Evolutionary conservation across 1,140 invertebrate genomes (phyloP).

Genomic region (Monochamus saltuarius): DNA sequence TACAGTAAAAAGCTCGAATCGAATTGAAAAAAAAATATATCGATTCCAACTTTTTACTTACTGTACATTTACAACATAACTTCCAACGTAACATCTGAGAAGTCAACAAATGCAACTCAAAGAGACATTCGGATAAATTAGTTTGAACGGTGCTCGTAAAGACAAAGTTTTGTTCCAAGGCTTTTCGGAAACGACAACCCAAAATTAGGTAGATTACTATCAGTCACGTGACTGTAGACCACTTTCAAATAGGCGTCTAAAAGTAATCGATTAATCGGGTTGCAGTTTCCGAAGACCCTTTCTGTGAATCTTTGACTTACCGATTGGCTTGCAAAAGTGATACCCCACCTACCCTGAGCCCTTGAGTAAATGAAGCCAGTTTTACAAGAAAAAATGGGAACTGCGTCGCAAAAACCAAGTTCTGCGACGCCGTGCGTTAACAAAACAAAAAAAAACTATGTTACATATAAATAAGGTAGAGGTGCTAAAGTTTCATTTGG

Average conservation of each 20-base stretch:
- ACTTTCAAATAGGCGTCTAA: too few species aligned
- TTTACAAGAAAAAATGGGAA: slow-evolving; percentile 14
- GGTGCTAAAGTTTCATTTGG: neutral
- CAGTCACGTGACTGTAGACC: too few species aligned
- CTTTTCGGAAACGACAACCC: too few species aligned
- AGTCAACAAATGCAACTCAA: slow-evolving; percentile 11
- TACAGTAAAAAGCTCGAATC: slow-evolving; percentile 17
- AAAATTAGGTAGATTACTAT: too few species aligned
- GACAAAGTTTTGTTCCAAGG: too few species aligned
- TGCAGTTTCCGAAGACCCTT: too few species aligned
- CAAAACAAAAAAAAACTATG: too few species aligned
- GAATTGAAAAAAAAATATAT: slow-evolving; percentile 1
- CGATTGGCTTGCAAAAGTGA: slow-evolving; percentile 16
- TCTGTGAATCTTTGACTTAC: neutral
- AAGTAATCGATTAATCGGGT: too few species aligned
- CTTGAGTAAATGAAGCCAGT: slow-evolving; percentile 29
- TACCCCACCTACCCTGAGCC: slow-evolving; percentile 34
- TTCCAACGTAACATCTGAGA: slow-evolving; percentile 10
- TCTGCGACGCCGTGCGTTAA: too few species aligned
- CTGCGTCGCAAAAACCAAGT: neutral
- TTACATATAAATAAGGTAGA: too few species aligned
- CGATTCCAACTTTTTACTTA: slow-evolving; percentile 23
- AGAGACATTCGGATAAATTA: too few species aligned
- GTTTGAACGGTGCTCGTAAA: too few species aligned
- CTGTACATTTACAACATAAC: slow-evolving; percentile 25